Evolutionary conservation across 2,113 vertebrate genomes (phyloP), one percentile per base, ranked within the genome.

Genomic region (Gavia stellata): DNA sequence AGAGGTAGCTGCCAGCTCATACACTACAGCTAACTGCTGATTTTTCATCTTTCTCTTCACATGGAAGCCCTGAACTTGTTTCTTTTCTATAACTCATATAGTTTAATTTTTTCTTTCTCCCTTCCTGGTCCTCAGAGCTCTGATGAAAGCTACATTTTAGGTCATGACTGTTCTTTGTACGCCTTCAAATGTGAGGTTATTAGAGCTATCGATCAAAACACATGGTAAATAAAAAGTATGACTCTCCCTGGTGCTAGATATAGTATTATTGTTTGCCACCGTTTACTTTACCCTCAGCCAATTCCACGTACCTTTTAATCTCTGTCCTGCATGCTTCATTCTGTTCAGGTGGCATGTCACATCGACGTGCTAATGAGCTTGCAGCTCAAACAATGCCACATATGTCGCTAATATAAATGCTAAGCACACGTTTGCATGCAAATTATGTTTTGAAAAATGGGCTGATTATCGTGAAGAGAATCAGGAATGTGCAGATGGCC

Each of bases 401-500:
- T 86, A 96, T 90, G 87, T 88, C 62, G 10, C 91, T 52, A 25
- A 71, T 88, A 88, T 34, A 90, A 96, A 95, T 90, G 94, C 81
- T 77, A 78, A 92, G 80, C 67, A 55, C 84, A 42, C 0, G 3
- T 90, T 86, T 73, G 50, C 87, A 88, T 78, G 75, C 55, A 40
- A 91, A 91, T 71, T 66, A 59, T 31, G 44, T 17, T 83, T 83
- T 80, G 83, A 78, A 91, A 94, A 94, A 78, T 33, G 53, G 66
- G 73, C 81, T 84, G 72, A 55, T 91, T 84, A 66, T 78, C 7
- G 1, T 85, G 91, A 72, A 45, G 66, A 82, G 86, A 96, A 93
- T 67, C 45, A 10, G 70, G 70, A 89, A 61, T 34, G 91, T 62
- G 78, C 97, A 95, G 94, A 97, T 97, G 96, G 92, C 65, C 17